Evolutionary conservation across 2,797 vertebrate species (phyloP).

Genomic region (Sphaeramia orbicularis): DNA sequence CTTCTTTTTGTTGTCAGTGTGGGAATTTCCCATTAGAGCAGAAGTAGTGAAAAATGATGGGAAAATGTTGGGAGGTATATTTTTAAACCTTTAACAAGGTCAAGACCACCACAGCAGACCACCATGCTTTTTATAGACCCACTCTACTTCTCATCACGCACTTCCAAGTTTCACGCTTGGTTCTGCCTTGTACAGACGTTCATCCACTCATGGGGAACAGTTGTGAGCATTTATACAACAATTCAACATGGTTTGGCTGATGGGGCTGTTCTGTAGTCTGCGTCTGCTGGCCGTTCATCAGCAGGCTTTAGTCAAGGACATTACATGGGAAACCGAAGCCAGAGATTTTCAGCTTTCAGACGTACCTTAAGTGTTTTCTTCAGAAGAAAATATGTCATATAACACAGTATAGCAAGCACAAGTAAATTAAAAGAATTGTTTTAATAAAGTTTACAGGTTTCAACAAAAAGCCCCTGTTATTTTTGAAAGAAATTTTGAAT

Average conservation of each 20-base stretch:
- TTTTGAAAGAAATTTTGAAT: too few species aligned
- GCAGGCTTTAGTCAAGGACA: constrained; percentile 8
- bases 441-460: too few species aligned
- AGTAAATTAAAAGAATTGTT: too few species aligned
- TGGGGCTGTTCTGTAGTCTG: constrained; percentile 27
- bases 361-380: too few species aligned
- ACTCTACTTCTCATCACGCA: constrained; percentile 38
- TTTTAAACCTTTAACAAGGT: constrained; percentile 47
- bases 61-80: constrained; percentile 33
- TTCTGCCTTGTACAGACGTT: constrained; percentile 15
- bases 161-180: constrained; percentile 31
- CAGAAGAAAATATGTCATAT: too few species aligned
- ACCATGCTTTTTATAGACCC: constrained; percentile 58
- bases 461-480: too few species aligned
- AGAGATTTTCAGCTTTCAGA: constrained; percentile 3
- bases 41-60: constrained; percentile 12
- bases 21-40: constrained; percentile 34
- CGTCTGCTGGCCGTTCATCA: too few species aligned
- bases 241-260: constrained; percentile 42
- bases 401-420: too few species aligned
- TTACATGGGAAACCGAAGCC: constrained; percentile 8
- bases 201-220: constrained; percentile 9
- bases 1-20: neutral
- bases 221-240: constrained; percentile 20
- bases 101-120: constrained; percentile 45